phyloP scores from a whole-genome alignment of 1,140 invertebrate genomes.

The Globodera ellingtonae region DNA sequence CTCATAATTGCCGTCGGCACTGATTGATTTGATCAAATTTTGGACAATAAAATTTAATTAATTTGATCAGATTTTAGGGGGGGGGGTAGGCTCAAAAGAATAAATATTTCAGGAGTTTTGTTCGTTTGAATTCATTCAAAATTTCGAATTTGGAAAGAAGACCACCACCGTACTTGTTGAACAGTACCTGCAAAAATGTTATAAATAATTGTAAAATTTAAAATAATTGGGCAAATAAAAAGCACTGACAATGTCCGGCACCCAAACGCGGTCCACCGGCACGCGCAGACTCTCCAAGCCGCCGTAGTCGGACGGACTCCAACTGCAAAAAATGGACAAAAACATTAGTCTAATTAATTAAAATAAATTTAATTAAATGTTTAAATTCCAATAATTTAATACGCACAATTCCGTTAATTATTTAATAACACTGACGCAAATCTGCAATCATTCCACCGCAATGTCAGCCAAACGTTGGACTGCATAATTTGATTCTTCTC shows the following conservation, averaged over 20 bases:
- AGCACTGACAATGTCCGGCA: constrained; percentile 97
- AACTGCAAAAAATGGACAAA: constrained; percentile 75
- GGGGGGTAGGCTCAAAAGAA: too few relatives aligned
- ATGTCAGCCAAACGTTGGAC: constrained; percentile 53
- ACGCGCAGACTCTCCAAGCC: constrained; percentile 90
- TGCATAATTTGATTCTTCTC: constrained; percentile 64
- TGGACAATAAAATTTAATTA: too few relatives aligned
- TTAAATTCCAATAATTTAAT: not conserved
- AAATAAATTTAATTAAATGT: not conserved
- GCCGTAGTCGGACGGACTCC: constrained; percentile 96
- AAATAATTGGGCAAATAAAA: not conserved
- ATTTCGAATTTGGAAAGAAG: too few relatives aligned
- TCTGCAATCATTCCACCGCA: constrained; percentile 87
- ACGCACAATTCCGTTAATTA: not conserved
- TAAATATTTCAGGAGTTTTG: too few relatives aligned
- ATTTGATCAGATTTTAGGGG: too few relatives aligned
- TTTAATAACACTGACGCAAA: not conserved
- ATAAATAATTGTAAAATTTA: constrained; percentile 20
- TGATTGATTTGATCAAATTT: too few relatives aligned
- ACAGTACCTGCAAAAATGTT: not conserved
- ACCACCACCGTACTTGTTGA: not conserved
- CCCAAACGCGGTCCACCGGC: constrained; percentile 98
- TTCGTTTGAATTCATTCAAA: too few relatives aligned
- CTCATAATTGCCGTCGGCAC: constrained; percentile 94
- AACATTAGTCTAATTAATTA: constrained; percentile 64